Evolutionary conservation across 2,888 invertebrate species (phyloP), one percentile per base, ranked within the genome.

Genomic region (Mesorhabditis belari): DNA sequence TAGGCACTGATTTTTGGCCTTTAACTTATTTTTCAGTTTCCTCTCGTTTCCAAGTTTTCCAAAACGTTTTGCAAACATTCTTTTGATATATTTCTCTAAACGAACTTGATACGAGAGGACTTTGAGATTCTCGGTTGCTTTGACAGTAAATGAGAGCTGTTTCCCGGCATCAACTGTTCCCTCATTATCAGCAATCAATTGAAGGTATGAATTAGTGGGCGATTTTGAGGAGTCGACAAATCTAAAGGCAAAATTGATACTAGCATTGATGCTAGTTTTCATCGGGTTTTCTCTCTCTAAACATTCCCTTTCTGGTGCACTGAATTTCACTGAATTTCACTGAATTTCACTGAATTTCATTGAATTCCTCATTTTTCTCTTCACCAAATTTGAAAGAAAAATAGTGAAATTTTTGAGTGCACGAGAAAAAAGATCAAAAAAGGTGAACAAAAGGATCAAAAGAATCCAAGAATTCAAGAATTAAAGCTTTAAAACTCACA

Each of bases 141-240:
- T 76, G 53, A 80, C 63, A 9, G 71, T 74, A 66, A 80, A 74
- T 29, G 67, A 67, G 28, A 70, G 57, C 12, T 65, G 67, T 62
- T 70, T 65, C 50, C 74, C 67, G 6, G 75, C 79, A 49, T 80
- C 77, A 25, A 81, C 74, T 21, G 74, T 66, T 25, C 74, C 77
- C 58, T 77, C 75, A 58, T 77, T 76, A 63, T 80, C 75, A n/a
- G 76, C 71, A 25, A 71, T 61, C 28, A 80, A 61, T 60, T 66
- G 56, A 25, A 80, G 57, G 70, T 75, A 80, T 12, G 73, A 73
- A 35, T 75, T 74, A 21, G 79, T 71, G 5, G 80, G 79, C 4
- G 73, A 73, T 28, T 74, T 73, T 4, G 69, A 72, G 3, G 80
- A 79, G 53, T 80, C 77, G 49, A 80, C 76, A 63, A 74, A 76